Conservation (phyloP, 2,888 invertebrate species). For the Hesperia comma region DNA sequence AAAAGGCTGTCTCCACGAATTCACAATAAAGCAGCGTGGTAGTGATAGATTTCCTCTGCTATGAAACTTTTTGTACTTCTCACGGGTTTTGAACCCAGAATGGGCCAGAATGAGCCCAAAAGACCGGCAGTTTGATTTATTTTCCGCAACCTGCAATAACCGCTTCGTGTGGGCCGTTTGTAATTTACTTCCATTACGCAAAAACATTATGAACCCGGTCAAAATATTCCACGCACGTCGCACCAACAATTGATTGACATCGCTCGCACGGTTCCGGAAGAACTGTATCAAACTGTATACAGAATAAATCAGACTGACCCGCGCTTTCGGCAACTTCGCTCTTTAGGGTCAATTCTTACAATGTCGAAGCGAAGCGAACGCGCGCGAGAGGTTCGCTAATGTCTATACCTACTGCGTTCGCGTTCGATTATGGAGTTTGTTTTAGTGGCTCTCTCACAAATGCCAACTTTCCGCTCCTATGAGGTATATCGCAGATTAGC, state of each 20-base stretch:
- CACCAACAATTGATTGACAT: conserved; percentile 1
- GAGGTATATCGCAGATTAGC: too few relatives aligned
- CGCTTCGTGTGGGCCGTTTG: not conserved
- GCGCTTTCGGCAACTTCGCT: conserved; percentile 76
- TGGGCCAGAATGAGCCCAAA: too few relatives aligned
- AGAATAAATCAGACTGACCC: conserved; percentile 77
- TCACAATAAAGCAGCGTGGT: too few relatives aligned
- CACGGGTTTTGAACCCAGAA: too few relatives aligned
- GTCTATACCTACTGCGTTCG: too few relatives aligned
- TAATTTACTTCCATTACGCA: not conserved
- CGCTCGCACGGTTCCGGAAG: conserved; percentile 48
- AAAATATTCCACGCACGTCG: conserved; percentile 1
- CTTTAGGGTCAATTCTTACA: conserved; percentile 45
- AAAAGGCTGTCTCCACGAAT: too few relatives aligned
- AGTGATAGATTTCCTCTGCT: too few relatives aligned
- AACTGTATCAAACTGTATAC: conserved; percentile 77
- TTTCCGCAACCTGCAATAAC: not conserved
- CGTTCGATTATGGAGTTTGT: too few relatives aligned
- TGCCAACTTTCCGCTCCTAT: too few relatives aligned
- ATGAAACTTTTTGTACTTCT: too few relatives aligned
- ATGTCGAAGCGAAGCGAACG: not conserved
- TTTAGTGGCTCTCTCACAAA: too few relatives aligned
- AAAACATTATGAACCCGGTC: conserved; percentile 1
- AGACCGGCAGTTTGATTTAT: not conserved
- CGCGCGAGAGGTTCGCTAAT: not conserved